Percentiles rank a stretch among this genome's conserved stretches.
Evolutionary conservation across 2,888 invertebrate species (phyloP).

Genomic region (Chrysina gloriosa): DNA sequence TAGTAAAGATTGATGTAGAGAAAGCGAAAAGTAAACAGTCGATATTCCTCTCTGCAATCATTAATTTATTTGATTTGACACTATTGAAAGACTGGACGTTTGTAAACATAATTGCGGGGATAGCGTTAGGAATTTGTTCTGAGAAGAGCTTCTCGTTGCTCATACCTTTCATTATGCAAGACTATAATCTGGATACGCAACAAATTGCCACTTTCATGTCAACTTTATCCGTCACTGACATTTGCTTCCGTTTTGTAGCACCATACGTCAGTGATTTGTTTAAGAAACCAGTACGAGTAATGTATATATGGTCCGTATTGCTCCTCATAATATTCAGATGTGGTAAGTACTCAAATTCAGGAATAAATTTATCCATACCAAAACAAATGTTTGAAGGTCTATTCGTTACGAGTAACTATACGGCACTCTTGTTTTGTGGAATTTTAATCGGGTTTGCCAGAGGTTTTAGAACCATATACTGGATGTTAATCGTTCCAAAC

Average conservation of each 20-base stretch:
- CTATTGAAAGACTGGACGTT: slow-evolving; percentile 72
- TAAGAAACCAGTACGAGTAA: slow-evolving; percentile 69
- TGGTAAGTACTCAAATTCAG: slow-evolving; percentile 65
- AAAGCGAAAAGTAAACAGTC: too few relatives aligned
- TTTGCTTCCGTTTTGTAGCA: slow-evolving; percentile 69
- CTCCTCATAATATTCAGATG: slow-evolving; percentile 70
- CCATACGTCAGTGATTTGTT: slow-evolving; percentile 73
- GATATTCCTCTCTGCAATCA: too few relatives aligned
- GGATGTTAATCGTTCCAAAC: slow-evolving; percentile 73
- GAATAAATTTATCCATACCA: neutral
- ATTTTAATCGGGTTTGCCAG: slow-evolving; percentile 72
- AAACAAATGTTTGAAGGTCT: slow-evolving; percentile 47
- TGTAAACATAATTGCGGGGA: slow-evolving; percentile 72
- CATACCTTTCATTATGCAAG: slow-evolving; percentile 72
- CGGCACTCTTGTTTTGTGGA: slow-evolving; percentile 64
- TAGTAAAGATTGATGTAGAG: too few relatives aligned
- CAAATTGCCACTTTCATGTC: slow-evolving; percentile 72
- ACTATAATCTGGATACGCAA: slow-evolving; percentile 68
- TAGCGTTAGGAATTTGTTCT: slow-evolving; percentile 73
- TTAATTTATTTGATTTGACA: slow-evolving; percentile 71
- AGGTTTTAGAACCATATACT: slow-evolving; percentile 74
- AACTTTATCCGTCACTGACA: slow-evolving; percentile 65
- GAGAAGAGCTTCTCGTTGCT: slow-evolving; percentile 74
- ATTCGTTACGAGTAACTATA: slow-evolving; percentile 49
- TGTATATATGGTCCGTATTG: slow-evolving; percentile 71